Evolutionary conservation across 2,113 vertebrate species (phyloP), one percentile per base, ranked within the genome.

Genomic region (Enhydra lutris): DNA sequence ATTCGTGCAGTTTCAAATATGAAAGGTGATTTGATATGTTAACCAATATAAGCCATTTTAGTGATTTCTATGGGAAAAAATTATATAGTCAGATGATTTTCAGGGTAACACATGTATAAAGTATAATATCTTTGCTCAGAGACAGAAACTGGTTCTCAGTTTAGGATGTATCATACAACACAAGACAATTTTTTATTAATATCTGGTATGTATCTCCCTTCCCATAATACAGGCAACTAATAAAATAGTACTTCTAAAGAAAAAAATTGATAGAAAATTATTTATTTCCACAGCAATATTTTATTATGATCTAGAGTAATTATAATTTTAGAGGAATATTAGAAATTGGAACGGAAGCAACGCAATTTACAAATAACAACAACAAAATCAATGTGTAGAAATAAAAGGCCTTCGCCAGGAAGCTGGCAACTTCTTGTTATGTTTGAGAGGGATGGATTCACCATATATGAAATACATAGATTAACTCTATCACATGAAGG

Each of bases 11-110:
- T 99, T 99, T 98, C 99, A 99, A 99, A 99, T 99, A 99, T 98
- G 99, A 99, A 98, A 99, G 99, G 99, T 99, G 98, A 99, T 99
- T 99, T 99, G 99, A 99, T 99, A 99, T 99, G 98, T 99, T 99
- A 98, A 99, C 98, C 98, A 98, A 99, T 99, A 96, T 99, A 99
- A 99, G 99, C 98, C 98, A 98, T 98, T 99, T 99, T 99, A 99
- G 98, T 99, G 98, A 99, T 98, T 99, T 99, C 98, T 99, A 5
- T 45, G 34, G 6, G 98, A 98, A 97, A 98, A 98, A 99, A 39
- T 26, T 45, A 98, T 98, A 99, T 98, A 98, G 98, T 96, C 98
- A 98, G 98, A 98, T 98, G 97, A 98, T 29, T 39, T 74, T 90
- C n/a, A 67, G 11, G 24, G 6, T 61, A 74, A 4, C 34, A 65